Evolutionary conservation across 2,888 invertebrate species (phyloP).

Genomic region (Antheraea yamamai): DNA sequence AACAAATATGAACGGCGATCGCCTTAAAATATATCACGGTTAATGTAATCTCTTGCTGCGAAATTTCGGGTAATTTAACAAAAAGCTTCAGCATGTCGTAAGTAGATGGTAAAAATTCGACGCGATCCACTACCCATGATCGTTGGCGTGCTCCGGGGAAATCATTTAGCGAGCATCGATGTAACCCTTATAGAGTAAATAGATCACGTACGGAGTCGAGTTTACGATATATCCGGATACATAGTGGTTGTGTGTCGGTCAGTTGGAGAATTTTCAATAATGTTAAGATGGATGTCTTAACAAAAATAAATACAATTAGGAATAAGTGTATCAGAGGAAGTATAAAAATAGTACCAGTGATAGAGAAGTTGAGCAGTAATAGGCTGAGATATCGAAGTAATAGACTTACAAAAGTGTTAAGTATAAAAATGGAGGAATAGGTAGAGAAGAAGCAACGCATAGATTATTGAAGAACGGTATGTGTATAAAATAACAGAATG

Average conservation of each 20-base stretch:
- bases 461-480: no score
- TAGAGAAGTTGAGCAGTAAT: no score
- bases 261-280: neutral
- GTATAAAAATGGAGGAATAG: no score
- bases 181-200: constrained; percentile 31
- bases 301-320: no score
- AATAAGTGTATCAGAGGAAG: no score
- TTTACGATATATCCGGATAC: neutral
- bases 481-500: no score
- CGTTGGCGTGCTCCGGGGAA: constrained; percentile 63
- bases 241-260: neutral
- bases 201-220: constrained; percentile 10
- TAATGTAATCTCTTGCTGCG: constrained; percentile 2
- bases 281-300: no score
- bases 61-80: constrained; percentile 47
- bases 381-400: no score
- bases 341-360: no score
- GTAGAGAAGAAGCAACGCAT: no score
- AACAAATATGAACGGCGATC: constrained; percentile 12
- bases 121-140: constrained; percentile 63
- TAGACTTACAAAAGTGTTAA: no score
- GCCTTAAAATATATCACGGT: constrained; percentile 13
- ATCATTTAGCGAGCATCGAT: constrained; percentile 57
- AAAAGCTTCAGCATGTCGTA: constrained; percentile 51
- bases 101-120: constrained; percentile 73